These are phyloP conservation scores for Lobophora halterata DNA, from an alignment of 2,888 invertebrate species.

Conservation along the genomic window DNA sequence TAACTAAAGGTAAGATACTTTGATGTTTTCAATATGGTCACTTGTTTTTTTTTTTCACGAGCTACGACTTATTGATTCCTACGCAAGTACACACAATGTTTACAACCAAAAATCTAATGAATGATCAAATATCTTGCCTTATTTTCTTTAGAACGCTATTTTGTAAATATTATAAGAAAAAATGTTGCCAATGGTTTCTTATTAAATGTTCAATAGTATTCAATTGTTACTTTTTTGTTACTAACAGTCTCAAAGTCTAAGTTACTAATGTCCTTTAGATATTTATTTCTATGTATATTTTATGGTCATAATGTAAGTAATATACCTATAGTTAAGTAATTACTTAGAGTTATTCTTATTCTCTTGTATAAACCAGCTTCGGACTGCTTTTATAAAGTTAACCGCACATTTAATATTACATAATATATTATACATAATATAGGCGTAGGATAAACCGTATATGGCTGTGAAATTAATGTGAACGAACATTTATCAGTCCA, in stretches of 20 bases:
- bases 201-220: conserved; percentile 32
- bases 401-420: conserved; percentile 24
- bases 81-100: too few species aligned
- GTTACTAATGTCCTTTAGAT: conserved; percentile 28
- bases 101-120: too few species aligned
- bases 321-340: too few species aligned
- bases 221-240: conserved; percentile 21
- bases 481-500: conserved; percentile 60
- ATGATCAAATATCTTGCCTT: conserved; percentile 11
- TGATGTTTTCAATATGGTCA: conserved; percentile 5
- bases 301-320: too few species aligned
- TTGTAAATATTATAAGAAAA: conserved; percentile 20
- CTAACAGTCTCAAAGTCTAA: conserved; percentile 30
- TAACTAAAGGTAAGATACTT: conserved; percentile 1
- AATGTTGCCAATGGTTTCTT: conserved; percentile 40
- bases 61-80: too few species aligned
- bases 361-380: conserved; percentile 20
- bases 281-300: too few species aligned
- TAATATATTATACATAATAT: conserved; percentile 24
- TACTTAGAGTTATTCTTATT: too few species aligned
- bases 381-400: conserved; percentile 25
- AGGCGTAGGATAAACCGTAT: conserved; percentile 53
- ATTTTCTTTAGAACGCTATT: conserved; percentile 3
- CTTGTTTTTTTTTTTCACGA: too few species aligned
- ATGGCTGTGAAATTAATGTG: conserved; percentile 74